Evolutionary conservation across 2,888 invertebrate genomes (phyloP).

Genomic region (Abrostola triplasia): DNA sequence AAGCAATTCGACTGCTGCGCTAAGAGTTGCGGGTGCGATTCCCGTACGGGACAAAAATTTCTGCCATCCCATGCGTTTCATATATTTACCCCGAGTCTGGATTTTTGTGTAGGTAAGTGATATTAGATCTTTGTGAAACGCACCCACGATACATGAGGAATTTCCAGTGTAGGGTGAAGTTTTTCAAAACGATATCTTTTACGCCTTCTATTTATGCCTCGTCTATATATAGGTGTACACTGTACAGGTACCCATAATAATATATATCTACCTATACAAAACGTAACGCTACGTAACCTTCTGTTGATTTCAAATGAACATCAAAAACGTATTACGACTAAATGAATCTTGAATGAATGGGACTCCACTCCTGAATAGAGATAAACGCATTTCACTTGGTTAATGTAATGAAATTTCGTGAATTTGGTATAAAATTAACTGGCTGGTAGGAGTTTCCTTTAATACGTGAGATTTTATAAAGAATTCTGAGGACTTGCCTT

Average conservation of each 20-base stretch:
- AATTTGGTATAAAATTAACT: conserved; percentile 80
- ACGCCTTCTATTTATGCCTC: no score
- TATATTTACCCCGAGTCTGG: no score
- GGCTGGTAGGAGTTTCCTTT: conserved; percentile 72
- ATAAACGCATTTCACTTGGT: conserved; percentile 78
- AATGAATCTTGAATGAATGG: conserved; percentile 61
- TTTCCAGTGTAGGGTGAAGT: no score
- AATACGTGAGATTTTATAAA: conserved; percentile 75
- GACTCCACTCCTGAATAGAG: conserved; percentile 60
- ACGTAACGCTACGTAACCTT: conserved; percentile 19
- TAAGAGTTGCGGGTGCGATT: no score
- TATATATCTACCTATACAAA: conserved; percentile 1
- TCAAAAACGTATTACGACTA: conserved; percentile 59
- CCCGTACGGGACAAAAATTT: no score
- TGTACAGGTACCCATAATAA: conserved; percentile 1
- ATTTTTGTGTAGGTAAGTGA: background rate
- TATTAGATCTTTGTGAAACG: no score
- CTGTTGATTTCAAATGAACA: conserved; percentile 55
- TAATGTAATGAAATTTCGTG: conserved; percentile 82
- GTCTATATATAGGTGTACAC: no score
- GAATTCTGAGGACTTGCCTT: conserved; percentile 65
- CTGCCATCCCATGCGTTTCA: no score
- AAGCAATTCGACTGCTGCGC: no score
- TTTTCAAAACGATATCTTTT: no score
- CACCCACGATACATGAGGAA: no score